Evolutionary conservation across 2,888 invertebrate species (phyloP), one percentile per base, ranked within the genome.

Genomic region (Apomyelois bistriatella): DNA sequence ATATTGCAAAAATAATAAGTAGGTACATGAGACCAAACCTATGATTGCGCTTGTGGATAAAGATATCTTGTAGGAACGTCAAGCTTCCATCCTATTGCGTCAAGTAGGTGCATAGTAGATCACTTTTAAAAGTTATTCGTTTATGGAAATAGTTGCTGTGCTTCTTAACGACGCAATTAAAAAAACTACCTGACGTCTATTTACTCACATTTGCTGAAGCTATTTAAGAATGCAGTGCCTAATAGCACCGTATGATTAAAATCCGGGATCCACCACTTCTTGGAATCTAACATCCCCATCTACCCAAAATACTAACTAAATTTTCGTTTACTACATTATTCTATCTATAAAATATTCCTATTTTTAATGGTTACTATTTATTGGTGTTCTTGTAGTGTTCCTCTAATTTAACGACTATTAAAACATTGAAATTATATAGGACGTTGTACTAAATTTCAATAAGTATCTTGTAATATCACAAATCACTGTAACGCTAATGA

Each of bases 391-490:
- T 79, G 71, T 82, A 72, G 77, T 85, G 85, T 83, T 77, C 79
- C 72, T 74, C 76, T 85, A 85, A 77, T 75, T 65, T 82, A 54
- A 76, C 81, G 82, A 87, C 74, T 70, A 78, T 80, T 79, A 74
- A 78, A 77, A 78, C 70, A 64, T 76, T 79, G 80, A 86, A 87
- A 86, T 76, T 71, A 74, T 69, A 79, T 69, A 82, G 84, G 85
- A 86, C 84, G 82, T 83, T 82, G 84, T 82, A 82, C 82, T 86
- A 88, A 80, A 77, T 77, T 72, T 83, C 81, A 76, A 78, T 80
- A 76, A 80, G 82, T 88, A 85, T 82, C 73, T 78, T 82, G 82
- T 88, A 89, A 86, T 89, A 89, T 89, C 90, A 89, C 89, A 88
- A 86, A 85, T 87, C 76, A 81, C 82, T 82, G 83, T 88, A 82